phyloP scores from a whole-genome alignment of 2,113 vertebrate species.

The Plectropomus leopardus region DNA sequence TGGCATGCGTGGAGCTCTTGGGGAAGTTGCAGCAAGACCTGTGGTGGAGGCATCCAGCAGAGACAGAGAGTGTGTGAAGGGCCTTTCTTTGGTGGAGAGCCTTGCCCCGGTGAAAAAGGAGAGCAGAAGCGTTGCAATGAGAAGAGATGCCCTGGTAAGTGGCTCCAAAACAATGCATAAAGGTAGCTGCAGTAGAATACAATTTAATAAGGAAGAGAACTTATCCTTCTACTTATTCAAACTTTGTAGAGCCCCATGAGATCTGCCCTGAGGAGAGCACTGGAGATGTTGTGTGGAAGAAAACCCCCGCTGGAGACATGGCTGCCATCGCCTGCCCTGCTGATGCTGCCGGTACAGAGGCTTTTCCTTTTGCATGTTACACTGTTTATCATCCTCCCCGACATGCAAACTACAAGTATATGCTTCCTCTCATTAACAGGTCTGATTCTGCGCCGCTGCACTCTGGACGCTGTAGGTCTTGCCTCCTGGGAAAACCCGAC shows the following conservation, averaged over 20 bases:
- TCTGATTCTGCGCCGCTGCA: constrained; percentile 92
- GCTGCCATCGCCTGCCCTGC: constrained; percentile 91
- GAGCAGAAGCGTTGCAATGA: constrained; percentile 92
- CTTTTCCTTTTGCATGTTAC: not conserved
- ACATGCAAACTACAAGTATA: constrained; percentile 1
- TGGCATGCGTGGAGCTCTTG: constrained; percentile 94
- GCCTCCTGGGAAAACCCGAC: constrained; percentile 97
- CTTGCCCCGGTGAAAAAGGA: constrained; percentile 90
- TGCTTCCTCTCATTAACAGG: constrained; percentile 81
- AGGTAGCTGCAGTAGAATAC: not conserved
- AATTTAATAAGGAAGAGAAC: not conserved
- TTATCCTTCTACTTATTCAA: not conserved
- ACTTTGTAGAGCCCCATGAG: constrained; percentile 92
- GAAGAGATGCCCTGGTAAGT: constrained; percentile 93
- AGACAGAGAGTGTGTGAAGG: constrained; percentile 92
- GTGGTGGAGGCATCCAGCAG: constrained; percentile 92
- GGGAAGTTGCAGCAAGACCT: constrained; percentile 92
- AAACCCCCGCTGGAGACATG: constrained; percentile 92
- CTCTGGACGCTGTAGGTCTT: constrained; percentile 92
- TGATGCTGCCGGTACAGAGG: constrained; percentile 90
- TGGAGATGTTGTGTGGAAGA: constrained; percentile 92
- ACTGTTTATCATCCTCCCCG: not conserved
- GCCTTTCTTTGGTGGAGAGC: constrained; percentile 91
- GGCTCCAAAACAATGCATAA: not conserved
- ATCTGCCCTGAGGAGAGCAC: constrained; percentile 93